A percentile compares a stretch with the other conserved stretches of the same genome.
Evolutionary conservation across 2,797 vertebrate genomes (phyloP).

Genomic region (Sorex maritimensis): DNA sequence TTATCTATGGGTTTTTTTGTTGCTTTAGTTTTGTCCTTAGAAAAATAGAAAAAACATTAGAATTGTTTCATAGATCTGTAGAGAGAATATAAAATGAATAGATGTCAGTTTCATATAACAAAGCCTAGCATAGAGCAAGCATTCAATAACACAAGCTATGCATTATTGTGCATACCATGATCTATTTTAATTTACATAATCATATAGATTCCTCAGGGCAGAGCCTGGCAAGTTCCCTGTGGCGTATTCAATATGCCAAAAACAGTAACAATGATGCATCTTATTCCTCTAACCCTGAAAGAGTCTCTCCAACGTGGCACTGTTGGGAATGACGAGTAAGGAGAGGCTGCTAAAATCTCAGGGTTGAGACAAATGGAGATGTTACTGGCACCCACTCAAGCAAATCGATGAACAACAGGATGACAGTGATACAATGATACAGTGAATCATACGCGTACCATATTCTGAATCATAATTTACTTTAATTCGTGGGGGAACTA

Average conservation of each 20-base stretch:
- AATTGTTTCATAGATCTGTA: not conserved
- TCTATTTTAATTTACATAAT: conserved; percentile 13
- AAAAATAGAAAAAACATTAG: not conserved
- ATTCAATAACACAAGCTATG: conserved; percentile 19
- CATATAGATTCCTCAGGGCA: not conserved
- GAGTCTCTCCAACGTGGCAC: too few species aligned
- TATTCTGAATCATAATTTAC: too few species aligned
- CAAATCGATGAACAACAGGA: too few species aligned
- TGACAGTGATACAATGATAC: too few species aligned
- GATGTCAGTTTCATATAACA: not conserved
- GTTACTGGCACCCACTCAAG: too few species aligned
- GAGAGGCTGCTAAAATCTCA: too few species aligned
- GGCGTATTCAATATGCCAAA: too few species aligned
- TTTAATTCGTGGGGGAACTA: not conserved
- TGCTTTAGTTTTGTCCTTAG: not conserved
- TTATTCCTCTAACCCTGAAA: too few species aligned
- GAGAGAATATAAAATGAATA: conserved; percentile 15
- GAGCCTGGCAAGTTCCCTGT: too few species aligned
- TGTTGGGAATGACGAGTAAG: too few species aligned
- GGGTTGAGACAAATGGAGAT: too few species aligned
- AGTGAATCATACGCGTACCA: not conserved
- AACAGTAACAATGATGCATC: too few species aligned
- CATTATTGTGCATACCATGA: not conserved
- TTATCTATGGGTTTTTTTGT: not conserved
- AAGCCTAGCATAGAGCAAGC: not conserved